Evolutionary conservation across 2,113 vertebrate species (phyloP).

Genomic region (Phyllostomus discolor): DNA sequence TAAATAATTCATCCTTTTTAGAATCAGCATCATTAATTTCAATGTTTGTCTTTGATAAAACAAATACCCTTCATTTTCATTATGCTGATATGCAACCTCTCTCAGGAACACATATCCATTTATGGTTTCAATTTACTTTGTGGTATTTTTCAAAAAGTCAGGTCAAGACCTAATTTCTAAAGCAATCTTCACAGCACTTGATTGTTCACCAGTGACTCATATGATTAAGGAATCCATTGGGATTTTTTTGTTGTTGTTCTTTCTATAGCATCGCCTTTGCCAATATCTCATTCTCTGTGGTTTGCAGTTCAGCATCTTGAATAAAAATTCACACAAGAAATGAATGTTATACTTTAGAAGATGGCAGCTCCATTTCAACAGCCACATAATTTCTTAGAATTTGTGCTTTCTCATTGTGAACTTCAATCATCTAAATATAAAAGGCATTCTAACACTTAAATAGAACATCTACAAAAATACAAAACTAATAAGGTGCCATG

Average conservation of each 20-base stretch:
- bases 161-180: constrained; percentile 90
- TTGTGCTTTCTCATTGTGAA: constrained; percentile 63
- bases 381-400: constrained; percentile 52
- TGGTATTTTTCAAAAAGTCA: constrained; percentile 86
- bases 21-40: constrained; percentile 79
- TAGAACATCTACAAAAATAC: constrained; percentile 23
- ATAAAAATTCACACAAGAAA: constrained; percentile 69
- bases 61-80: constrained; percentile 87
- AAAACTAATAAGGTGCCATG: constrained; percentile 42
- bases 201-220: constrained; percentile 78
- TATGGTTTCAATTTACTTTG: constrained; percentile 88
- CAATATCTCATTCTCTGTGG: constrained; percentile 52
- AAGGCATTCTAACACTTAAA: constrained; percentile 55
- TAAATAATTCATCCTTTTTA: constrained; percentile 63
- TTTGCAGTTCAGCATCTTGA: constrained; percentile 40
- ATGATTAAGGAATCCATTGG: constrained; percentile 87
- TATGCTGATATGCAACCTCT: constrained; percentile 78
- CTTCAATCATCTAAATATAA: constrained; percentile 60
- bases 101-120: constrained; percentile 81
- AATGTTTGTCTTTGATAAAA: constrained; percentile 78
- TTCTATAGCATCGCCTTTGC: constrained; percentile 68
- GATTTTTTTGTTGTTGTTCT: constrained; percentile 75
- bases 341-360: constrained; percentile 58
- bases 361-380: constrained; percentile 51
- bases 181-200: constrained; percentile 78